These are phyloP conservation scores for Catocala fraxini DNA, from an alignment of 2,888 invertebrate species.

Conservation along the genomic window DNA sequence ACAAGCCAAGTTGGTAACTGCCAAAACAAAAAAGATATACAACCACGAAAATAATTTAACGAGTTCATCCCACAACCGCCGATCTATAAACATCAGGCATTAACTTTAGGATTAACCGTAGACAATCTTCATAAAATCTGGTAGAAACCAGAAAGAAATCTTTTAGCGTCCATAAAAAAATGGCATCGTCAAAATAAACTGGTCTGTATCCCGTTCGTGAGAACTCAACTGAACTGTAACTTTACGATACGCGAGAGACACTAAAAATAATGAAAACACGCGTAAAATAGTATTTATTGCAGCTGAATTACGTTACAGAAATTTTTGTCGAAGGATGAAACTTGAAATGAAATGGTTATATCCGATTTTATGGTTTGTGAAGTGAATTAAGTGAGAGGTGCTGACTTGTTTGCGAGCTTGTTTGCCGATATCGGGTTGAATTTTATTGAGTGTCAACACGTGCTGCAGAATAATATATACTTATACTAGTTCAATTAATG, in stretches of 20 bases:
- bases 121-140: slow-evolving; percentile 45
- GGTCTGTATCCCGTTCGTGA: slow-evolving; percentile 13
- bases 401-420: too few relatives aligned
- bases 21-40: background rate
- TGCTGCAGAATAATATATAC: too few relatives aligned
- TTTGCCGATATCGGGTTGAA: too few relatives aligned
- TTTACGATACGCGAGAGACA: slow-evolving; percentile 42
- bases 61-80: slow-evolving; percentile 14
- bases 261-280: slow-evolving; percentile 56
- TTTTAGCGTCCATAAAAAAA: slow-evolving; percentile 46
- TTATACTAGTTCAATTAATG: too few relatives aligned
- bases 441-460: too few relatives aligned
- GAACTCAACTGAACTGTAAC: slow-evolving; percentile 30
- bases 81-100: slow-evolving; percentile 20
- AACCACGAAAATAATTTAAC: slow-evolving; percentile 7
- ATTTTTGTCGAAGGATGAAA: slow-evolving; percentile 34
- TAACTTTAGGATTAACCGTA: slow-evolving; percentile 27
- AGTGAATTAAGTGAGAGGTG: background rate
- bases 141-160: slow-evolving; percentile 33
- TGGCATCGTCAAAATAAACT: slow-evolving; percentile 46
- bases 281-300: slow-evolving; percentile 45
- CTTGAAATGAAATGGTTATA: background rate
- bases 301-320: slow-evolving; percentile 38
- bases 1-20: too few relatives aligned
- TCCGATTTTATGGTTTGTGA: background rate